phyloP scores from a whole-genome alignment of 2,888 invertebrate species.

The Andrena minutula region DNA sequence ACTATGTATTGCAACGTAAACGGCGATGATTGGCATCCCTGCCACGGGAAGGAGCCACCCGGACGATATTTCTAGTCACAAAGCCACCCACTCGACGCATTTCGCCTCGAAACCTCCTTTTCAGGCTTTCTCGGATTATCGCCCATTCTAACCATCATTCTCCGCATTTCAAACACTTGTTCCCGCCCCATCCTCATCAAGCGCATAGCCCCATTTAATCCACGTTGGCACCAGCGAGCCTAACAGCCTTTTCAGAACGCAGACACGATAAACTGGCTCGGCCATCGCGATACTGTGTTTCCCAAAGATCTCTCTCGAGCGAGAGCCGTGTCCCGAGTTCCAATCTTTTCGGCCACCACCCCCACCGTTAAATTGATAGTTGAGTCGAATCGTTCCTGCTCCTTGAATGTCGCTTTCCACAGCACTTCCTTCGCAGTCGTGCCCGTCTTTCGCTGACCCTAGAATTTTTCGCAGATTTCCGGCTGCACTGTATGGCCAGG shows the following conservation, averaged over 20 bases:
- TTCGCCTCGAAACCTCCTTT: background rate
- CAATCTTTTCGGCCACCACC: background rate
- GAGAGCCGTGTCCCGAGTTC: background rate
- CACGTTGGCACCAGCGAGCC: too few species aligned
- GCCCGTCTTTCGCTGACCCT: constrained; percentile 35
- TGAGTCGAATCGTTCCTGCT: background rate
- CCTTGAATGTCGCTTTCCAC: constrained; percentile 19
- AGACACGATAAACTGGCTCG: background rate
- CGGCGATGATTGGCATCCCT: constrained; percentile 1
- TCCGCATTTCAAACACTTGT: background rate
- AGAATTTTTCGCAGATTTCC: constrained; percentile 70
- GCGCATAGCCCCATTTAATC: too few species aligned
- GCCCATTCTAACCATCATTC: background rate
- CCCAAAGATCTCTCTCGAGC: too few species aligned
- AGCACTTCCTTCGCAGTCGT: background rate
- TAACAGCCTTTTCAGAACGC: background rate
- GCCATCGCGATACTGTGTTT: too few species aligned
- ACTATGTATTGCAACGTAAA: constrained; percentile 15
- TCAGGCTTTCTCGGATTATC: background rate
- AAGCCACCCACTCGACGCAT: background rate
- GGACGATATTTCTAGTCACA: background rate
- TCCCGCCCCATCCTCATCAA: too few species aligned
- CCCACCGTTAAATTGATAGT: constrained; percentile 5
- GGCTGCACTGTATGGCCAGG: constrained; percentile 41
- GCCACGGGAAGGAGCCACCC: background rate